phyloP scores from a whole-genome alignment of 2,113 vertebrate species.

The Poeciliopsis occidentalis region DNA sequence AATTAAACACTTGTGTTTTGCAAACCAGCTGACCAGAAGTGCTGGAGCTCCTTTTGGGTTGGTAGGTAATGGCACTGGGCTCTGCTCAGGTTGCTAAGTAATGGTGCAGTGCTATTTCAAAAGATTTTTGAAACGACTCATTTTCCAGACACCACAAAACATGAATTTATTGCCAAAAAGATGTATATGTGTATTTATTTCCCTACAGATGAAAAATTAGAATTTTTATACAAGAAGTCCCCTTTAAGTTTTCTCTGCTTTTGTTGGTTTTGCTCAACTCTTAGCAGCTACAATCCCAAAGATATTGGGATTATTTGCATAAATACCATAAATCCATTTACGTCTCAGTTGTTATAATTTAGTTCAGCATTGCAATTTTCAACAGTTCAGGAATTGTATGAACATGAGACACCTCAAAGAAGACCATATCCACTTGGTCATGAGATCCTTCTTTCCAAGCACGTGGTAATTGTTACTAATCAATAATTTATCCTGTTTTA shows the following conservation, averaged over 20 bases:
- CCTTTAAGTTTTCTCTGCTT: neutral
- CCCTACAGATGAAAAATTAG: too few relatives aligned
- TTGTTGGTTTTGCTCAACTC: neutral
- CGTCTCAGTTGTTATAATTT: neutral
- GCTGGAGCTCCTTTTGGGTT: too few relatives aligned
- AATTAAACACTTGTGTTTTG: too few relatives aligned
- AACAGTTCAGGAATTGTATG: neutral
- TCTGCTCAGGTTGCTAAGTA: too few relatives aligned
- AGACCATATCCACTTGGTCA: slow-evolving; percentile 38
- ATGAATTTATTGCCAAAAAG: neutral
- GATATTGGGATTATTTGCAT: neutral
- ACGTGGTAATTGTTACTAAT: slow-evolving; percentile 67
- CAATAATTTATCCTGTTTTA: slow-evolving; percentile 59
- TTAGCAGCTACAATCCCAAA: neutral
- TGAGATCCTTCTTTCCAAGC: slow-evolving; percentile 53
- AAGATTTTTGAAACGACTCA: too few relatives aligned
- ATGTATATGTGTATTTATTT: too few relatives aligned
- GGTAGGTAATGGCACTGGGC: too few relatives aligned
- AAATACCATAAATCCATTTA: neutral
- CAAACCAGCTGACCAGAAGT: too few relatives aligned
- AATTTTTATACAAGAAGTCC: too few relatives aligned
- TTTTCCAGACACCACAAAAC: too few relatives aligned
- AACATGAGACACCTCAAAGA: neutral
- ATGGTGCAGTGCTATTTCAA: too few relatives aligned
- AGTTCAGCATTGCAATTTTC: neutral